These are phyloP conservation scores for Drosophila sulfurigaster DNA, from an alignment of 1,140 invertebrate species.

Conservation along the genomic window DNA sequence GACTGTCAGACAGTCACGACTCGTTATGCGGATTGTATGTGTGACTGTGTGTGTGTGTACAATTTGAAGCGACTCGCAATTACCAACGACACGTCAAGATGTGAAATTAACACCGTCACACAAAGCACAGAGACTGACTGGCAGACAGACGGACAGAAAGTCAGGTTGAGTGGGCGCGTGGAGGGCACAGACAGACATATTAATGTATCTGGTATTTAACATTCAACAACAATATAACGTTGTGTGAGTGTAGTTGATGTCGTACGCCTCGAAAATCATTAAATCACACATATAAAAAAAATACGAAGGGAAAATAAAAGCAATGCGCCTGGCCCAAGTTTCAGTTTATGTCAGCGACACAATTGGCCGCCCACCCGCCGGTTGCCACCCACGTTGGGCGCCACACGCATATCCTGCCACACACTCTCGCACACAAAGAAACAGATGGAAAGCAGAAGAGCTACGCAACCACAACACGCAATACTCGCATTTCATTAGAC, in stretches of 20 bases:
- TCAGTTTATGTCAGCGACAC: constrained; percentile 77
- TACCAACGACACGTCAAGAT: constrained; percentile 83
- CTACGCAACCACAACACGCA: constrained; percentile 81
- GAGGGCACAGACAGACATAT: constrained; percentile 66
- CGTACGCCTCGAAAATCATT: constrained; percentile 74
- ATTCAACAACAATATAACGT: constrained; percentile 82
- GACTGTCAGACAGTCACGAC: constrained; percentile 62
- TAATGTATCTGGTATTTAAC: constrained; percentile 83
- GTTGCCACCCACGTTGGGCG: constrained; percentile 29
- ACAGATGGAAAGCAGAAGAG: constrained; percentile 48
- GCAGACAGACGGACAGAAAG: constrained; percentile 6
- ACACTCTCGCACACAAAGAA: constrained; percentile 25
- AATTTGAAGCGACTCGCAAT: constrained; percentile 80
- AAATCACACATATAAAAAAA: constrained; percentile 64
- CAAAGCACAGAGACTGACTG: constrained; percentile 54
- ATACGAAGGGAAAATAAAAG: constrained; percentile 8
- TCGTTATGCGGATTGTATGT: constrained; percentile 57
- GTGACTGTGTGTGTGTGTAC: constrained; percentile 47
- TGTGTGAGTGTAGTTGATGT: constrained; percentile 59
- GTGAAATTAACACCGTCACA: constrained; percentile 83
- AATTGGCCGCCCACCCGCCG: constrained; percentile 62
- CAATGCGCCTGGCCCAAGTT: constrained; percentile 41
- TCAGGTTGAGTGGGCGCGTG: constrained; percentile 24
- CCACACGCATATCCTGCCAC: constrained; percentile 70
- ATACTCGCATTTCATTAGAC: constrained; percentile 83